Conservation (phyloP, 2,888 invertebrate species). For the Megastigmus dorsalis region DNA sequence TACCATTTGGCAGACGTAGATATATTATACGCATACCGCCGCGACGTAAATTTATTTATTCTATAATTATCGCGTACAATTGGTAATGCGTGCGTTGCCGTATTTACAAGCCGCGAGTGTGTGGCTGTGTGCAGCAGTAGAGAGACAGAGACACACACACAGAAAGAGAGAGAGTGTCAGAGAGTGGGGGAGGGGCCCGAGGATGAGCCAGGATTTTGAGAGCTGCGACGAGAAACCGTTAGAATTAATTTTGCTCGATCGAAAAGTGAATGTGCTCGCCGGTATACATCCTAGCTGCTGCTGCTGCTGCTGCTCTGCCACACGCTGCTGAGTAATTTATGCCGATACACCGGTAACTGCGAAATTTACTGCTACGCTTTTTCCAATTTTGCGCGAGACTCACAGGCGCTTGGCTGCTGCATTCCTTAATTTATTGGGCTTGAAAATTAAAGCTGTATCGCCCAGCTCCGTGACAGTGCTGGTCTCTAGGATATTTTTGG, state of each 20-base stretch:
- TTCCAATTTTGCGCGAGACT: conserved; percentile 3
- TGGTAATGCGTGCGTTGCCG: conserved; percentile 63
- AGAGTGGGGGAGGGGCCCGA: neutral
- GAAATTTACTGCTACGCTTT: neutral
- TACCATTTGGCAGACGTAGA: conserved; percentile 75
- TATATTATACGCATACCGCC: conserved; percentile 73
- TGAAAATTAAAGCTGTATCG: no score
- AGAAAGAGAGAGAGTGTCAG: neutral
- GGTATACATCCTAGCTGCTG: no score
- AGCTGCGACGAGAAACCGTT: neutral
- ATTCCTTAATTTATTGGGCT: no score
- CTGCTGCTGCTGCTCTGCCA: no score
- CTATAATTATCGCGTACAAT: conserved; percentile 74
- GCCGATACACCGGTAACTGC: neutral
- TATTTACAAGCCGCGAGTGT: conserved; percentile 27
- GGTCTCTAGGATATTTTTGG: no score
- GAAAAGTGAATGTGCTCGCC: conserved; percentile 18
- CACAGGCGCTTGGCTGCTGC: no score
- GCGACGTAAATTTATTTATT: conserved; percentile 74
- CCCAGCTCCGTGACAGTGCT: no score
- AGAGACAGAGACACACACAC: neutral
- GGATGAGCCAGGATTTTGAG: conserved; percentile 14
- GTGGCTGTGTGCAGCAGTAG: neutral
- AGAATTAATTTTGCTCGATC: conserved; percentile 35
- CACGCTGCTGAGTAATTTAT: conserved; percentile 16